Percentiles rank a stretch among this genome's conserved stretches.
These are phyloP conservation scores for Anguilla pacifica DNA, from an alignment of 2,797 vertebrate species.

Conservation along the genomic window DNA sequence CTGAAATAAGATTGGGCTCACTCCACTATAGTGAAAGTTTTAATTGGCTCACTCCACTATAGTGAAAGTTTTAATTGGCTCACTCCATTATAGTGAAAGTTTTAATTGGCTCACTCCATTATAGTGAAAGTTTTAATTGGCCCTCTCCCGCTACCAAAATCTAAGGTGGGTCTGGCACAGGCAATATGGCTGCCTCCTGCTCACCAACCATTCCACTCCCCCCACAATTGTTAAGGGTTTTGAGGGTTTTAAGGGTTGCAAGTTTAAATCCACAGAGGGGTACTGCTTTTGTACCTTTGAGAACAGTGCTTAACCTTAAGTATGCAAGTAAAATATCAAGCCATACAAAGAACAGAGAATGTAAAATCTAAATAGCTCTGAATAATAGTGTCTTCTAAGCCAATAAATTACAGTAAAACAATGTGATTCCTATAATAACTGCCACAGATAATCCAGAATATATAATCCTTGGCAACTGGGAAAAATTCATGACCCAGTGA, in stretches of 20 bases:
- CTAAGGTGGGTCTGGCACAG: too few relatives aligned
- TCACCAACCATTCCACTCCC: too few relatives aligned
- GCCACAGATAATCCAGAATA: neutral
- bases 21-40: too few relatives aligned
- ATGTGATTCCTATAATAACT: neutral
- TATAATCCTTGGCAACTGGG: neutral
- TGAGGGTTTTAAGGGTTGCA: too few relatives aligned
- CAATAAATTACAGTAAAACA: neutral
- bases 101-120: too few relatives aligned
- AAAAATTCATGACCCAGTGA: neutral
- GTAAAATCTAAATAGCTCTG: neutral
- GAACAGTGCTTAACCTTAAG: slow-evolving; percentile 63
- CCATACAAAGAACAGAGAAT: neutral
- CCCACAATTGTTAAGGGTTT: neutral
- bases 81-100: too few relatives aligned
- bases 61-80: too few relatives aligned
- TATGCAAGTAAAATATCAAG: slow-evolving; percentile 60
- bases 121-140: too few relatives aligned
- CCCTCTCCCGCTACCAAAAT: too few relatives aligned
- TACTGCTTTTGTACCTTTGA: slow-evolving; percentile 61
- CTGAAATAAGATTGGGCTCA: too few relatives aligned
- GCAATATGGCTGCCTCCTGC: too few relatives aligned
- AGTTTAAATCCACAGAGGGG: slow-evolving; percentile 74
- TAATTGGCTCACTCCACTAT: too few relatives aligned
- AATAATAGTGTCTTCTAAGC: neutral